Percentiles rank a stretch among this genome's conserved stretches.
Evolutionary conservation across 2,888 invertebrate species (phyloP).

Genomic region (Gari tellinella): DNA sequence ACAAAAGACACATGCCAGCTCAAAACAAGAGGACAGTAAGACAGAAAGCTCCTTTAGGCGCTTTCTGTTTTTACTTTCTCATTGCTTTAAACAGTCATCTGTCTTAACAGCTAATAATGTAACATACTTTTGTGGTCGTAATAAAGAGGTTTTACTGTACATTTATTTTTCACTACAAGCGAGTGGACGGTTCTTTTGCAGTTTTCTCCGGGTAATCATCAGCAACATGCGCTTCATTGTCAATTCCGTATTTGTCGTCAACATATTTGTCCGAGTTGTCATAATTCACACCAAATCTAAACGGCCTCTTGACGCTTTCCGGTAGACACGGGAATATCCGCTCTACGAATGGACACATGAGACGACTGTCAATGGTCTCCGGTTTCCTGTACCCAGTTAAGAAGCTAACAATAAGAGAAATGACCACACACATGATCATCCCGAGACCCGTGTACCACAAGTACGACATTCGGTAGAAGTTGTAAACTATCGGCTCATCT

Average conservation of each 20-base stretch:
- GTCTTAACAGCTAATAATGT: too few relatives aligned
- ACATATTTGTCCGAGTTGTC: slow-evolving; percentile 8
- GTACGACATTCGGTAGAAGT: slow-evolving; percentile 66
- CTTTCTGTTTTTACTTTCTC: too few relatives aligned
- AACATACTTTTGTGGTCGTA: too few relatives aligned
- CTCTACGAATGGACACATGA: slow-evolving; percentile 58
- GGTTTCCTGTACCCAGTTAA: slow-evolving; percentile 56
- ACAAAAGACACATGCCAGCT: too few relatives aligned
- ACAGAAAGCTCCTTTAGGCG: too few relatives aligned
- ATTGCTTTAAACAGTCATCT: too few relatives aligned
- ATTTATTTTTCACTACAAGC: too few relatives aligned
- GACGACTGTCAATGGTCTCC: slow-evolving; percentile 24
- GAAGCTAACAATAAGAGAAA: slow-evolving; percentile 60
- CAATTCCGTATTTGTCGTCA: neutral
- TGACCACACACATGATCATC: slow-evolving; percentile 49
- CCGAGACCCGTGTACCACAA: slow-evolving; percentile 66
- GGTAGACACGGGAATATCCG: slow-evolving; percentile 53
- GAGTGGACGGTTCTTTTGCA: too few relatives aligned
- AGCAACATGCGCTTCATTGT: neutral
- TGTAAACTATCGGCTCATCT: slow-evolving; percentile 35
- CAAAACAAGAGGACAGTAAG: too few relatives aligned
- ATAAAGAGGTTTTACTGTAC: too few relatives aligned
- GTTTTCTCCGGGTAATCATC: too few relatives aligned
- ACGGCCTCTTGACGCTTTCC: slow-evolving; percentile 38
- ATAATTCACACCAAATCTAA: slow-evolving; percentile 54